Evolutionary conservation across 2,113 vertebrate species (phyloP), one percentile per base, ranked within the genome.

Genomic region (Carassius gibelio): DNA sequence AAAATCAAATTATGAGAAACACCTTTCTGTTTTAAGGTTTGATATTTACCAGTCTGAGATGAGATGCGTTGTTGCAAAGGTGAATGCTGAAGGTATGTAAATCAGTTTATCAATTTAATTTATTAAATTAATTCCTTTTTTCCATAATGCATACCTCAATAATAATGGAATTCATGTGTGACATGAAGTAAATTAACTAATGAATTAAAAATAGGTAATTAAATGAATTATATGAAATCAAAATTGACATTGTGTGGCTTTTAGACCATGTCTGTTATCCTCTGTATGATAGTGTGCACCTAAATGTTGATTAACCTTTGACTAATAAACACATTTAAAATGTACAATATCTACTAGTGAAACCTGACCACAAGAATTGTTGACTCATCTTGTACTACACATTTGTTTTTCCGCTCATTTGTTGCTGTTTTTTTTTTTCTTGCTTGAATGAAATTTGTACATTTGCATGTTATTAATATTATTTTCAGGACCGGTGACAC

Each of bases 41-140:
- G 13, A 6, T 5, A 55, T 85, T 79, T 92, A 83, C 64, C 89
- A 92, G 0, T 93, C 91, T 38, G 90, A 93, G 72, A 78, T 91
- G 45, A 90, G 92, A 66, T 93, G 92, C 48, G 78, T 92, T 8
- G 77, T 86, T 55, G 88, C 42, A 15, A 52, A 86, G 21, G 92
- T 92, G 55, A 2, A 81, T 8, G 5, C 26, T 3, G 15, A 59
- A n/a, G 42, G 78, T 80, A 5, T 6, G 55, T 42, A 48, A 48
- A 74, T 8, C 2, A 59, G 19, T 48, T 48, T 9, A 59, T 21
- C 21, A 45, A 45, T 45, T 45, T 0, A 21, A 57, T 50, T 14
- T 9, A 59, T 59, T 59, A 7, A 57, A 57, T 50, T 19, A 57
- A 57, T 50, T 50, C 13, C 48, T 1, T 50, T 50, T 50, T 48